Conservation (phyloP, 2,797 vertebrate genomes). For the Rhabdomys pumilio region DNA sequence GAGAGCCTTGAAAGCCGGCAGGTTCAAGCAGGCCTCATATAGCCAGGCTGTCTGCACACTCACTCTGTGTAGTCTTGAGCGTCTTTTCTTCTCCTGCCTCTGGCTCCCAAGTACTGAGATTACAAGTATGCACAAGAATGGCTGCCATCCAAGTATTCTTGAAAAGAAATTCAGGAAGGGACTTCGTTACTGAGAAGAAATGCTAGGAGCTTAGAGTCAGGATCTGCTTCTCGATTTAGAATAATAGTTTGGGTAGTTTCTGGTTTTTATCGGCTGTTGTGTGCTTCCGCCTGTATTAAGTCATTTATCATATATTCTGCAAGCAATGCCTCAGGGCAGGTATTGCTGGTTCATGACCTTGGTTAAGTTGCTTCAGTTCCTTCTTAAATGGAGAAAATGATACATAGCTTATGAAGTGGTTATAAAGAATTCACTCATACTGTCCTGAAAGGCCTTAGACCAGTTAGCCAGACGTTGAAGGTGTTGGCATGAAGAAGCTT, state of each 20-base stretch:
- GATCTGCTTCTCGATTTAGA: constrained; percentile 1
- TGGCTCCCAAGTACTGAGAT: not conserved
- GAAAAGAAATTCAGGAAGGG: not conserved
- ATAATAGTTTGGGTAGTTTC: not conserved
- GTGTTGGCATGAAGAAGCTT: not conserved
- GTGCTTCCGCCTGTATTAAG: not conserved
- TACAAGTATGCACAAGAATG: not conserved
- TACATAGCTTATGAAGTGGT: not conserved
- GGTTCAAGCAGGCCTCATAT: not conserved
- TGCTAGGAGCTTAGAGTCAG: not conserved
- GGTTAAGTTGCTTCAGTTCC: constrained; percentile 31
- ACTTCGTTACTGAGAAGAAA: constrained; percentile 21
- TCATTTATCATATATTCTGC: not conserved
- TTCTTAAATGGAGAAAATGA: constrained; percentile 34
- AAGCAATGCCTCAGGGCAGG: not conserved
- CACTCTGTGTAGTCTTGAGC: not conserved
- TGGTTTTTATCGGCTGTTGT: not conserved
- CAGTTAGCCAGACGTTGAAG: not conserved
- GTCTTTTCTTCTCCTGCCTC: not conserved
- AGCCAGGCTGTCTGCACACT: not conserved
- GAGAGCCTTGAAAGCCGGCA: not conserved
- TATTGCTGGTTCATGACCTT: not conserved
- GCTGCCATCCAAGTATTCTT: not conserved
- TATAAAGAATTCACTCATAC: not conserved
- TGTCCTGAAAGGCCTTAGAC: not conserved